Evolutionary conservation across 1,140 invertebrate species (phyloP), one percentile per base, ranked within the genome.

Genomic region (Episyrphus balteatus): DNA sequence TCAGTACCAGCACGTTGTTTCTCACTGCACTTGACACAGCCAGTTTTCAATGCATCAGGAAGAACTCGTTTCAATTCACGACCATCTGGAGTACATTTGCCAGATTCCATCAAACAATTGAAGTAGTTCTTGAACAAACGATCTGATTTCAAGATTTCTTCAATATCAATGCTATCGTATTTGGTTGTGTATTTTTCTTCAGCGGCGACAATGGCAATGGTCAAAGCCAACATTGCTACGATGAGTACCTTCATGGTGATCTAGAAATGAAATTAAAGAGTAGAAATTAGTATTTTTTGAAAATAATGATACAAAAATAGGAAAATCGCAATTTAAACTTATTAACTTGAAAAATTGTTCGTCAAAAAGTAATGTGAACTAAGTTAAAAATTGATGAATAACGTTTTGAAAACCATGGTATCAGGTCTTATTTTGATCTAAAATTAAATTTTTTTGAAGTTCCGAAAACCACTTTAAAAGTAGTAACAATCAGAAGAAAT

Each of bases 121-220:
- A 73, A 61, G 52, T 87, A 86, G 42, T 74, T 79, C 2, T 62
- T 68, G 5, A 86, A 64, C 14, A 88, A 65, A 32, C 83, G 70
- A 1, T 82, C 76, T 46, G 78, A 86, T 0, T 68, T 62, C 1
- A 87, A 59, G 42, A 88, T 80, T 50, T 80, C 73, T 34, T 85
- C 75, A 12, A 86, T 18, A 58, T 87, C 69, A 30, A 87, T 69
- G 52, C 80, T 79, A 59, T 87, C 85, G 55, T 78, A 87, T 62
- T 81, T 85, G 15, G 74, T 77, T 0, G 82, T 82, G 57, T 87
- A 87, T 50, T 75, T 76, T 0, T 74, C 71, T 1, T 66, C 68
- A 2, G 72, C 74, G 21, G 55, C 49, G n/a, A 62, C 60, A 45
- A 66, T 65, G 0, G 62, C 67, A 0, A 64, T 51, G 21, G 21